Conservation (phyloP, 2,113 vertebrate genomes). For the Malurus elegans region DNA sequence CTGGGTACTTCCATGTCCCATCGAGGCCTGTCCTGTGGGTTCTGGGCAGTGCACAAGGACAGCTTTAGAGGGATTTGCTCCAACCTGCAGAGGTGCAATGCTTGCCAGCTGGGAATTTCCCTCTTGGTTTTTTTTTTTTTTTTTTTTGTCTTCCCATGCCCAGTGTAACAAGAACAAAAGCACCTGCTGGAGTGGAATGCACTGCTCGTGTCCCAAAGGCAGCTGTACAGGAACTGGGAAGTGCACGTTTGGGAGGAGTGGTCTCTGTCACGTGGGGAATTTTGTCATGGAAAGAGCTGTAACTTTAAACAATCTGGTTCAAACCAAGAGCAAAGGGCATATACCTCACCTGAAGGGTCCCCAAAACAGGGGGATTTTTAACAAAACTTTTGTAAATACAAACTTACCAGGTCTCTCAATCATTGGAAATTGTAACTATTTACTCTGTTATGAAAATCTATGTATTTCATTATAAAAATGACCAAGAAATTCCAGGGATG, state of each 20-base stretch:
- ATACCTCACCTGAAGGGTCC: neutral
- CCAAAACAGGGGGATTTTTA: neutral
- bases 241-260: neutral
- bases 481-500: neutral
- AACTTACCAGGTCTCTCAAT: neutral
- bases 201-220: neutral
- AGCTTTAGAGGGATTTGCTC: accelerated
- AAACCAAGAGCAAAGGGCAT: neutral
- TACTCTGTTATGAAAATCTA: neutral
- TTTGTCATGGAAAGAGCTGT: neutral
- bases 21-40: neutral
- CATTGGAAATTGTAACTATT: neutral
- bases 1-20: accelerated
- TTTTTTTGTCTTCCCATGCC: neutral
- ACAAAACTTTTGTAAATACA: neutral
- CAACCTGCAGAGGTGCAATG: neutral
- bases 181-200: neutral
- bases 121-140: accelerated
- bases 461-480: neutral
- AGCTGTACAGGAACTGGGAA: neutral
- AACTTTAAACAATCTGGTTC: neutral
- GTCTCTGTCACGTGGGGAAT: accelerated
- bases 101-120: neutral
- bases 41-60: neutral
- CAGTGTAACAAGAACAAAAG: neutral